A percentile compares a stretch with the other conserved stretches of the same genome.
Conservation (phyloP, 1,140 invertebrate species). For the Phymastichus coffea region DNA sequence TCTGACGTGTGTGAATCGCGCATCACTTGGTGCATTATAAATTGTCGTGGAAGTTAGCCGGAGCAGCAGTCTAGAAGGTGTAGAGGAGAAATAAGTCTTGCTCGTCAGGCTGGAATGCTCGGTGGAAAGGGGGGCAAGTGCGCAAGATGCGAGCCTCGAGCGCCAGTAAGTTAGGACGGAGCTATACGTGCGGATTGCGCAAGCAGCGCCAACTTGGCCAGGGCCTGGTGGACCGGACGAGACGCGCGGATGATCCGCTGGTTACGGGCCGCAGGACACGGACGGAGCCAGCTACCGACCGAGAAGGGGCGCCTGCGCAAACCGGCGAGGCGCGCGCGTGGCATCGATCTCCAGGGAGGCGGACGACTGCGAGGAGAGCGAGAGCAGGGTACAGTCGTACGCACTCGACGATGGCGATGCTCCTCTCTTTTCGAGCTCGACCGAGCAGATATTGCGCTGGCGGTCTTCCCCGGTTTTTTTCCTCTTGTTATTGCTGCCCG, state of each 20-base stretch:
- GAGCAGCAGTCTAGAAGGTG: too few relatives aligned
- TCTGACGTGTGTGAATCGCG: not conserved
- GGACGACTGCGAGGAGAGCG: too few relatives aligned
- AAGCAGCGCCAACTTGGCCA: too few relatives aligned
- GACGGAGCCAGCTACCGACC: too few relatives aligned
- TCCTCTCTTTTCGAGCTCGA: not conserved
- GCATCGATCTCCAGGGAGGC: not conserved
- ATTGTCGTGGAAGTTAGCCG: conserved; percentile 18
- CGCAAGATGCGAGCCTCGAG: not conserved
- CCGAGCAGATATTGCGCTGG: not conserved
- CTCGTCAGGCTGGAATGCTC: too few relatives aligned
- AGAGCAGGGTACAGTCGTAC: too few relatives aligned
- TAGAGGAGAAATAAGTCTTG: too few relatives aligned
- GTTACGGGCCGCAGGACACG: too few relatives aligned
- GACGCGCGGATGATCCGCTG: not conserved
- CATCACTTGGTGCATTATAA: conserved; percentile 10
- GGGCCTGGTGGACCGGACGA: too few relatives aligned
- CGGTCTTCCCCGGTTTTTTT: conserved; percentile 24
- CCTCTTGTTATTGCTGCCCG: conserved; percentile 25
- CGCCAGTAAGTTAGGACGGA: too few relatives aligned
- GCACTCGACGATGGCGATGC: not conserved
- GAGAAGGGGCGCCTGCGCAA: too few relatives aligned
- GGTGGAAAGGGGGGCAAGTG: not conserved
- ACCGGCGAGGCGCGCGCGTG: not conserved
- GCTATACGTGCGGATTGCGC: too few relatives aligned